Conservation (phyloP, 2,888 invertebrate genomes). For the Nemoura dubitans region DNA sequence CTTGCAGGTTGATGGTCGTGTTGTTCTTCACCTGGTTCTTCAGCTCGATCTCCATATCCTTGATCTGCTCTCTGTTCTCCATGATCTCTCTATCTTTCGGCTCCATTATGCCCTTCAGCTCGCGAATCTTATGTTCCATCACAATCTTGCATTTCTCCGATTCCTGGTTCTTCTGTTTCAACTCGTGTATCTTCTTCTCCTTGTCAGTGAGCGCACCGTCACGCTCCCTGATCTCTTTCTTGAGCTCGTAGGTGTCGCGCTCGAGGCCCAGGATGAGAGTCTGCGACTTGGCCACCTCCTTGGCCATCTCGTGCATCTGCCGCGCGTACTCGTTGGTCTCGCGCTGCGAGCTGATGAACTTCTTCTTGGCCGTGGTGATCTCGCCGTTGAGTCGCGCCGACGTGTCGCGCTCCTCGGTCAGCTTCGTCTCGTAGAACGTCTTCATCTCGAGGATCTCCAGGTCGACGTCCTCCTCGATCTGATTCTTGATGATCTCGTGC, state of each 20-base stretch:
- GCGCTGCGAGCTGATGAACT: slow-evolving; percentile 67
- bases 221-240: slow-evolving; percentile 84
- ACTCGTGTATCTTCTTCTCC: slow-evolving; percentile 82
- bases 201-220: slow-evolving; percentile 86
- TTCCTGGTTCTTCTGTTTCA: slow-evolving; percentile 86
- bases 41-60: slow-evolving; percentile 83
- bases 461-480: slow-evolving; percentile 87
- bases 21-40: slow-evolving; percentile 81
- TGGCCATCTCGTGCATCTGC: slow-evolving; percentile 68
- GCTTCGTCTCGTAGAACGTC: slow-evolving; percentile 74
- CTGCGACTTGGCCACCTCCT: slow-evolving; percentile 77
- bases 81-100: slow-evolving; percentile 86
- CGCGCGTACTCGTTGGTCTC: slow-evolving; percentile 77
- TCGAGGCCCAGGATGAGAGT: slow-evolving; percentile 76
- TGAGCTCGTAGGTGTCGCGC: slow-evolving; percentile 80
- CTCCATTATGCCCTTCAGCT: slow-evolving; percentile 85
- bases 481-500: slow-evolving; percentile 78
- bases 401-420: slow-evolving; percentile 78
- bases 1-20: slow-evolving; percentile 74
- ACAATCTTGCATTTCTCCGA: slow-evolving; percentile 92
- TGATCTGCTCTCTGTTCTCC: slow-evolving; percentile 82
- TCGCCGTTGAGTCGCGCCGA: slow-evolving; percentile 84
- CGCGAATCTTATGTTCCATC: slow-evolving; percentile 87
- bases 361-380: slow-evolving; percentile 84
- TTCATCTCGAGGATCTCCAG: slow-evolving; percentile 82